Conservation (phyloP, 2,797 vertebrate genomes). For the Centropyge bicolor region DNA sequence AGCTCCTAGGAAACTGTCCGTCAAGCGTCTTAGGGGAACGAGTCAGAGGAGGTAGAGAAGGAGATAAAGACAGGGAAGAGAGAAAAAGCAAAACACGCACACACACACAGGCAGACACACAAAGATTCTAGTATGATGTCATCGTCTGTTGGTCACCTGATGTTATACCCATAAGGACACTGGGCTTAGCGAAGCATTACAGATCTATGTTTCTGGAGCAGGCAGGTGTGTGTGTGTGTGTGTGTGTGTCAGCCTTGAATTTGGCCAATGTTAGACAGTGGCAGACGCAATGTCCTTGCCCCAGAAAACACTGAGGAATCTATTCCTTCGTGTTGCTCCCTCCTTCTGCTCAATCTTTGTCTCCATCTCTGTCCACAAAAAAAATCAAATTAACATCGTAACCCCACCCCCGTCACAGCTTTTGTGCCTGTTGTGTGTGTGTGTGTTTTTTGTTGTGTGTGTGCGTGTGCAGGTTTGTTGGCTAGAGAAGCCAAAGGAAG, state of each 20-base stretch:
- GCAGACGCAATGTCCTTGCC: slow-evolving; percentile 64
- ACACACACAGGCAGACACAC: slow-evolving; percentile 31
- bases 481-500: slow-evolving; percentile 8
- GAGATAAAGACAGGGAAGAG: slow-evolving; percentile 34
- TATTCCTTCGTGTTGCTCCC: slow-evolving; percentile 21
- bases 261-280: slow-evolving; percentile 56
- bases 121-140: slow-evolving; percentile 63
- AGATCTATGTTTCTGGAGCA: slow-evolving; percentile 73
- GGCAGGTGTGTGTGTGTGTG: slow-evolving; percentile 43
- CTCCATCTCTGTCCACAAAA: neutral
- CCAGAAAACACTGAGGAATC: slow-evolving; percentile 52
- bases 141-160: slow-evolving; percentile 68
- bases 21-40: slow-evolving; percentile 64
- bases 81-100: slow-evolving; percentile 6
- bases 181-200: slow-evolving; percentile 62
- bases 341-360: slow-evolving; percentile 26
- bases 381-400: neutral
- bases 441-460: neutral
- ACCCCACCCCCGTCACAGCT: neutral
- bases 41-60: slow-evolving; percentile 21
- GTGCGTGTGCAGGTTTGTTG: neutral
- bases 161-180: slow-evolving; percentile 61
- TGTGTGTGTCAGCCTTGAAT: slow-evolving; percentile 56
- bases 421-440: neutral
- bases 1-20: slow-evolving; percentile 72